A percentile compares a stretch with the other conserved stretches of the same genome.
Evolutionary conservation across 2,888 invertebrate species (phyloP).

Genomic region (Chalcis sispes): DNA sequence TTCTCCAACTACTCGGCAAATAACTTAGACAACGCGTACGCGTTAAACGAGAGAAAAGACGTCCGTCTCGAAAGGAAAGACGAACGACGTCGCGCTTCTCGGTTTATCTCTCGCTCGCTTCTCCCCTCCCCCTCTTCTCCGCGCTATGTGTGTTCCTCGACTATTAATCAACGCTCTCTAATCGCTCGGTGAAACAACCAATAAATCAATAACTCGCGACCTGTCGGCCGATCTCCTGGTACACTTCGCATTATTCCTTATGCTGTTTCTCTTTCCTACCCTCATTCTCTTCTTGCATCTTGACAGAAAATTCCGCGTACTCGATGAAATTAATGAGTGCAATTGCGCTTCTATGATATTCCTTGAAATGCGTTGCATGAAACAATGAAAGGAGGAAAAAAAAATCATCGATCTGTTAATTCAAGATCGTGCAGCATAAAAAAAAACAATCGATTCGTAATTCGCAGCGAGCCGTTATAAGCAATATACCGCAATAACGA

Average conservation of each 20-base stretch:
- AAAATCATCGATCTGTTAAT: too few species aligned
- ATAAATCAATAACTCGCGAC: conserved; percentile 70
- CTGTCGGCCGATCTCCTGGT: conserved; percentile 23
- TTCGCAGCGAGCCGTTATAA: conserved; percentile 19
- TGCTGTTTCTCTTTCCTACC: neutral
- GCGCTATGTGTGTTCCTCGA: conserved; percentile 62
- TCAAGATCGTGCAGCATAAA: too few species aligned
- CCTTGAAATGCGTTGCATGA: too few species aligned
- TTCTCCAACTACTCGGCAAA: conserved; percentile 63
- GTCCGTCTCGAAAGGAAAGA: conserved; percentile 52
- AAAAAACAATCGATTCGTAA: conserved; percentile 16
- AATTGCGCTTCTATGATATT: too few species aligned
- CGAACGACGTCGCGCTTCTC: conserved; percentile 61
- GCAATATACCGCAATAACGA: conserved; percentile 17
- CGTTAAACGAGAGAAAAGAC: conserved; percentile 60
- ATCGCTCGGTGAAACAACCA: conserved; percentile 66
- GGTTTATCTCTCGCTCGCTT: conserved; percentile 17
- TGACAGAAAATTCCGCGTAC: too few species aligned
- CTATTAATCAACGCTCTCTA: conserved; percentile 71
- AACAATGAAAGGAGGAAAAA: too few species aligned
- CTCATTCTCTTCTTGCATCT: neutral
- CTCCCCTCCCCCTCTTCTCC: conserved; percentile 32
- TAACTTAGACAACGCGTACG: conserved; percentile 65
- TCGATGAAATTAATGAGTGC: too few species aligned
- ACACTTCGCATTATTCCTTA: neutral